Evolutionary conservation across 2,888 invertebrate species (phyloP).

Genomic region (Stenodema calcarata): DNA sequence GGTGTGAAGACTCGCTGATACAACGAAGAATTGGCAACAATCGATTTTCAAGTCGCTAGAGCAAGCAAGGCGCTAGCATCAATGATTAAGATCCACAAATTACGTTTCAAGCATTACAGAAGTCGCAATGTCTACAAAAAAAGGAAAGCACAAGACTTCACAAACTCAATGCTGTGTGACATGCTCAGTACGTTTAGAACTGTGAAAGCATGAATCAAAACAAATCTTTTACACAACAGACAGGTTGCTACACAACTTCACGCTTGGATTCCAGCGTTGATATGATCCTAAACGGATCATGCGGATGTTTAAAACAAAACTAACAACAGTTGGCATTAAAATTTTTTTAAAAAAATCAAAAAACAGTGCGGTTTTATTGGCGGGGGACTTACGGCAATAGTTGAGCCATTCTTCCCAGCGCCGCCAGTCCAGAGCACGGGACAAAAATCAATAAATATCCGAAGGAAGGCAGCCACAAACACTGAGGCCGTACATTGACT

Average conservation of each 20-base stretch:
- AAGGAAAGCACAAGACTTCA: neutral
- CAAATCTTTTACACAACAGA: neutral
- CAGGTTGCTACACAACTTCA: neutral
- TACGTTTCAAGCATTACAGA: neutral
- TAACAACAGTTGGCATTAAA: neutral
- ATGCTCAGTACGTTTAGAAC: neutral
- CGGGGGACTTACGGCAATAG: conserved; percentile 89
- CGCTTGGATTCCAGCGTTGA: neutral
- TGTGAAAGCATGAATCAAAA: neutral
- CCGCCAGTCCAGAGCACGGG: conserved; percentile 66
- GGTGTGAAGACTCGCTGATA: too few species aligned
- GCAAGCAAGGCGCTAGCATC: neutral
- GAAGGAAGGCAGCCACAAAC: conserved; percentile 65
- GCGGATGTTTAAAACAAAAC: neutral
- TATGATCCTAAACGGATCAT: conserved; percentile 17
- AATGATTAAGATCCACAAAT: neutral
- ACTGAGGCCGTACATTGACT: conserved; percentile 50
- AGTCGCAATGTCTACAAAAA: neutral
- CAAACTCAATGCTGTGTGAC: neutral
- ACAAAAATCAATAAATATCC: conserved; percentile 73
- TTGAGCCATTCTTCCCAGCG: conserved; percentile 98
- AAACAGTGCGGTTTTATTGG: neutral
- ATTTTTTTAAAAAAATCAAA: neutral
- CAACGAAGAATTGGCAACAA: neutral
- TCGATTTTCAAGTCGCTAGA: neutral